These are phyloP conservation scores for Caenorhabditis doughertyi DNA, from an alignment of 2,888 invertebrate species.

Conservation along the genomic window DNA sequence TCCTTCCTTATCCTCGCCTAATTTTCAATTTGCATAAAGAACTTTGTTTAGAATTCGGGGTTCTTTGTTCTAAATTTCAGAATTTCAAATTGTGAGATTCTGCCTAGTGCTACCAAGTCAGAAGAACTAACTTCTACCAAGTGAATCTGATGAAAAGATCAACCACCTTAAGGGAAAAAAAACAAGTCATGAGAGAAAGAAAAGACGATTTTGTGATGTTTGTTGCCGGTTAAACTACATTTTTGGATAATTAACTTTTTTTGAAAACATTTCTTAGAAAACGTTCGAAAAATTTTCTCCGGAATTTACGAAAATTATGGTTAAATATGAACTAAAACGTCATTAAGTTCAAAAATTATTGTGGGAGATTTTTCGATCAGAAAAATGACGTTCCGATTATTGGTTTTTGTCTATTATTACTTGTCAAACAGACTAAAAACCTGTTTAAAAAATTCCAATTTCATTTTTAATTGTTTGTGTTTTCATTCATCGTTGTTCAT, in stretches of 20 bases:
- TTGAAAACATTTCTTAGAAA: background rate
- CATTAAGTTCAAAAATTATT: background rate
- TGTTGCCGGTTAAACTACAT: conserved; percentile 32
- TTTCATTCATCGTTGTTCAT: background rate
- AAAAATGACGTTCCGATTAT: background rate
- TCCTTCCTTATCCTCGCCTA: background rate
- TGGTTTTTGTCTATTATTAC: background rate
- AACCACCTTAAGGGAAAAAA: background rate
- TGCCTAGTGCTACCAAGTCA: too few relatives aligned
- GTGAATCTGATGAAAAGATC: conserved; percentile 17
- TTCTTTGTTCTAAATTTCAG: conserved; percentile 2
- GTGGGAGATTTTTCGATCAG: too few relatives aligned
- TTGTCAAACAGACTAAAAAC: background rate
- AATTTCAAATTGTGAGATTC: too few relatives aligned
- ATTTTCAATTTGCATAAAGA: conserved; percentile 23
- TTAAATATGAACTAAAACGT: too few relatives aligned
- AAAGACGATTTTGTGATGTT: conserved; percentile 35
- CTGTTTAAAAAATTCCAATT: background rate
- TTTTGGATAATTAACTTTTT: conserved; percentile 20
- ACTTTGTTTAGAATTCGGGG: conserved; percentile 1
- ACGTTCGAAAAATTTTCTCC: background rate
- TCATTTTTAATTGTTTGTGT: too few relatives aligned
- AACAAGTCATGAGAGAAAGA: background rate
- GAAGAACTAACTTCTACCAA: background rate
- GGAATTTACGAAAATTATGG: too few relatives aligned